phyloP scores from a whole-genome alignment of 37 sponge, comb jelly and placozoan genomes.

The Theonella swinhoei region DNA sequence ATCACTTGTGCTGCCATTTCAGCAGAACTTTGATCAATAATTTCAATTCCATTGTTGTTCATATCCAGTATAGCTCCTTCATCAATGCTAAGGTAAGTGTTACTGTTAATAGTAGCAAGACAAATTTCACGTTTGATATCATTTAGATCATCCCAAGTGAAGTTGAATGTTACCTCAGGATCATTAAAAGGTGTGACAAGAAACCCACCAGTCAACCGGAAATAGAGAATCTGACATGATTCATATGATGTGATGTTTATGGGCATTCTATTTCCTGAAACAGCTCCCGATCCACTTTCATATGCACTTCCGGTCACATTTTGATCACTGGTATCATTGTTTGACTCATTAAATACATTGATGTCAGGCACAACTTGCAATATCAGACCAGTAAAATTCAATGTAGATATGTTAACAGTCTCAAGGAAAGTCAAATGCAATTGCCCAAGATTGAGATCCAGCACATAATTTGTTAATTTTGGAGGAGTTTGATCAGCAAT shows the following conservation, averaged over 20 bases:
- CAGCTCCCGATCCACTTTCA: background rate
- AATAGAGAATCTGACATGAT: slow-evolving; percentile 28
- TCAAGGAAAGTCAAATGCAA: slow-evolving; percentile 84
- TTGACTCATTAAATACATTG: slow-evolving; percentile 10
- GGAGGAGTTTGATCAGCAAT: slow-evolving; percentile 61
- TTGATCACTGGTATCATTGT: background rate
- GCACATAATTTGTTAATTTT: slow-evolving; percentile 39
- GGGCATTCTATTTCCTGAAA: slow-evolving; percentile 6
- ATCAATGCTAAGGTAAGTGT: slow-evolving; percentile 56
- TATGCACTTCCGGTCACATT: background rate
- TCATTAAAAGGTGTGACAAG: slow-evolving; percentile 12
- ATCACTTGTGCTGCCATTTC: slow-evolving; percentile 27
- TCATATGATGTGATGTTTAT: slow-evolving; percentile 8
- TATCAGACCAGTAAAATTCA: slow-evolving; percentile 51
- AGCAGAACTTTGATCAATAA: slow-evolving; percentile 26
- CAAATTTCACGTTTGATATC: slow-evolving; percentile 64
- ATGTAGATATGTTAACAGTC: slow-evolving; percentile 71
- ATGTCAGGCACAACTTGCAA: slow-evolving; percentile 61
- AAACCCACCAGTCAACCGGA: slow-evolving; percentile 31
- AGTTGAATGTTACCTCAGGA: slow-evolving; percentile 42
- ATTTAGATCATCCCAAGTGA: slow-evolving; percentile 75
- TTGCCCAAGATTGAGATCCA: slow-evolving; percentile 66
- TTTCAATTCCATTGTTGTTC: slow-evolving; percentile 74
- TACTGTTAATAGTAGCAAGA: slow-evolving; percentile 40
- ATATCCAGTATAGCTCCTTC: slow-evolving; percentile 67